Evolutionary conservation across 2,113 vertebrate genomes (phyloP).

Genomic region (Tyrannus savana): DNA sequence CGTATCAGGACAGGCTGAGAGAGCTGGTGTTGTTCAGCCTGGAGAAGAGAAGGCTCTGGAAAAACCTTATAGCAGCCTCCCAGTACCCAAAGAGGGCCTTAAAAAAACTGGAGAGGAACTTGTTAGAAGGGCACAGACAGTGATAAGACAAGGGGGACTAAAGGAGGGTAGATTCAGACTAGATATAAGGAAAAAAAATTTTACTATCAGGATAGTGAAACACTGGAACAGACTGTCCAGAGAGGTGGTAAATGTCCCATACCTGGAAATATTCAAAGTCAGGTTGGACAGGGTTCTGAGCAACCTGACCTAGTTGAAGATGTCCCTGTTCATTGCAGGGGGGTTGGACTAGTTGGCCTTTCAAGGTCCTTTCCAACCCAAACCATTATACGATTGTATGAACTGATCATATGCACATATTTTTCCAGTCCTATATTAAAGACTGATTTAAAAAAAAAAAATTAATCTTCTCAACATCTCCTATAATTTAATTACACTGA

Average conservation of each 20-base stretch:
- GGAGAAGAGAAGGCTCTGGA: not conserved
- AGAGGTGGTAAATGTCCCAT: not conserved
- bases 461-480: not conserved
- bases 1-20: not conserved
- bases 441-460: not conserved
- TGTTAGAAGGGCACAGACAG: not conserved
- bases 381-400: not conserved
- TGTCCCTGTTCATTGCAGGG: not conserved
- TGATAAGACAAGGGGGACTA: fast-evolving
- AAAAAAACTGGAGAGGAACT: not conserved
- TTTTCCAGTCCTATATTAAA: not conserved
- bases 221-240: not conserved
- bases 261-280: not conserved
- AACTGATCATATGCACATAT: not conserved
- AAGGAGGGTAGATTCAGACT: not conserved
- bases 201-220: not conserved
- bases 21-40: not conserved
- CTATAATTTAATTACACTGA: not conserved
- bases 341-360: not conserved
- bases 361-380: not conserved
- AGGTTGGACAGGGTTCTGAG: not conserved
- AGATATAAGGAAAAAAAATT: not conserved
- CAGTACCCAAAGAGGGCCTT: not conserved
- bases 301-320: not conserved
- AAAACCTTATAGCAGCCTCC: fast-evolving